phyloP scores from a whole-genome alignment of 2,113 vertebrate genomes.

The Aspidoscelis tigris region DNA sequence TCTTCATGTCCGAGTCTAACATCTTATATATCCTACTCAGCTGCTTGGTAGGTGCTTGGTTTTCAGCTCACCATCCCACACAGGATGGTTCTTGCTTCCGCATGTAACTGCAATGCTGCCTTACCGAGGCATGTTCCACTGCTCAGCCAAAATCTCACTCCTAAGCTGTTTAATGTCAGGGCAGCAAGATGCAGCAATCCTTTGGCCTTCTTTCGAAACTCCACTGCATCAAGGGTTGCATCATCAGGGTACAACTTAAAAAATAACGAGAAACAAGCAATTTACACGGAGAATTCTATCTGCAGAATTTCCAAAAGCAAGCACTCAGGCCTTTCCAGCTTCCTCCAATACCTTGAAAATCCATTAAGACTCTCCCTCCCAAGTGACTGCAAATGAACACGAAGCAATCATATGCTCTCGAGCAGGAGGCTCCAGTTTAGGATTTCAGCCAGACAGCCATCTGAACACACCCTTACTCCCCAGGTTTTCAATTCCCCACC shows the following conservation, averaged over 20 bases:
- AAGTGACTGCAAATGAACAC: background rate
- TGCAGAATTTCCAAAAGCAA: background rate
- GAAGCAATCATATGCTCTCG: background rate
- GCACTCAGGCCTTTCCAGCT: background rate
- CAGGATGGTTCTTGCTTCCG: background rate
- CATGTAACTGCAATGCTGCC: conserved; percentile 12
- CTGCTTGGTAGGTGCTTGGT: too few species aligned
- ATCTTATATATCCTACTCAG: too few species aligned
- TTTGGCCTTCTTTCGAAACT: conserved; percentile 89
- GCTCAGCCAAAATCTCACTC: conserved; percentile 94
- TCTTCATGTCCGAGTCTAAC: too few species aligned
- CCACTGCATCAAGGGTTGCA: conserved; percentile 81
- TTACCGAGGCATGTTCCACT: conserved; percentile 96
- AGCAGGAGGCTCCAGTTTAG: background rate
- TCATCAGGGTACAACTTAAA: conserved; percentile 91
- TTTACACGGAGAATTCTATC: background rate
- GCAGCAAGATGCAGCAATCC: conserved; percentile 85
- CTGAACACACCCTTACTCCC: background rate
- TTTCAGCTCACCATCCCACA: conserved; percentile 33
- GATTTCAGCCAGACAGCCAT: background rate
- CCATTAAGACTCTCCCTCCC: background rate
- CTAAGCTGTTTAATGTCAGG: conserved; percentile 76
- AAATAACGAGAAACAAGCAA: conserved; percentile 13
- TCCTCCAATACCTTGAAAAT: background rate
- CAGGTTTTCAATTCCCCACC: too few species aligned